Percentiles rank a stretch among this genome's conserved stretches.
Conservation (phyloP, 2,797 vertebrate genomes). For the Hapalemur alaotrensis region DNA sequence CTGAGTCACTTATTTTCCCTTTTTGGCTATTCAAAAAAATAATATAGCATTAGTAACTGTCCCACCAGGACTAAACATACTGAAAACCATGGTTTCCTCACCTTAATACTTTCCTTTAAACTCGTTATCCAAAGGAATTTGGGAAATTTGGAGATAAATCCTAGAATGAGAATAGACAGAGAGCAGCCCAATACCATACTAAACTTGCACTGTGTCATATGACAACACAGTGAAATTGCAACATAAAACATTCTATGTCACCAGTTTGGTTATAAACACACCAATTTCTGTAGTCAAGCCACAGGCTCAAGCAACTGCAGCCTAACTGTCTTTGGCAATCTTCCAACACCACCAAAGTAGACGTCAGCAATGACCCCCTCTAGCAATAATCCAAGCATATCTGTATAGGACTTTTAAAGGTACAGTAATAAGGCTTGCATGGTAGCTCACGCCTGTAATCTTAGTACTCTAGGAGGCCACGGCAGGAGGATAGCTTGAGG, state of each 20-base stretch:
- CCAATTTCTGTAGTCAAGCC: background rate
- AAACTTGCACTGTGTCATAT: background rate
- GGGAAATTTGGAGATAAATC: background rate
- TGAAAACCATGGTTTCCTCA: background rate
- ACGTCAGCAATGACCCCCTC: background rate
- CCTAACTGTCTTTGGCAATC: background rate
- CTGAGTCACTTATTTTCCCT: background rate
- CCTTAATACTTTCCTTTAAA: background rate
- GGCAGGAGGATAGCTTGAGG: no score
- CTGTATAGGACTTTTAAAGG: background rate
- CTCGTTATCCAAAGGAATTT: background rate
- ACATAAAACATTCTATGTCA: background rate
- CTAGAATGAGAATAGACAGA: background rate
- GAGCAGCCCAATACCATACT: background rate
- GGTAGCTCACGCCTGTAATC: no score
- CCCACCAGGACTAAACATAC: background rate
- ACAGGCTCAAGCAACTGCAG: background rate
- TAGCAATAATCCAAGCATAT: background rate
- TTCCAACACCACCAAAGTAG: background rate
- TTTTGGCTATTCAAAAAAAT: background rate
- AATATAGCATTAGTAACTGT: background rate
- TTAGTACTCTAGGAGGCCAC: no score
- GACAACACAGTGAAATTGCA: background rate
- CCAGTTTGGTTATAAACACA: background rate
- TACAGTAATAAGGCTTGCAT: background rate